A percentile compares a stretch with the other conserved stretches of the same genome.
phyloP scores from a whole-genome alignment of 1,140 invertebrate genomes.

The Berghia stephanieae region DNA sequence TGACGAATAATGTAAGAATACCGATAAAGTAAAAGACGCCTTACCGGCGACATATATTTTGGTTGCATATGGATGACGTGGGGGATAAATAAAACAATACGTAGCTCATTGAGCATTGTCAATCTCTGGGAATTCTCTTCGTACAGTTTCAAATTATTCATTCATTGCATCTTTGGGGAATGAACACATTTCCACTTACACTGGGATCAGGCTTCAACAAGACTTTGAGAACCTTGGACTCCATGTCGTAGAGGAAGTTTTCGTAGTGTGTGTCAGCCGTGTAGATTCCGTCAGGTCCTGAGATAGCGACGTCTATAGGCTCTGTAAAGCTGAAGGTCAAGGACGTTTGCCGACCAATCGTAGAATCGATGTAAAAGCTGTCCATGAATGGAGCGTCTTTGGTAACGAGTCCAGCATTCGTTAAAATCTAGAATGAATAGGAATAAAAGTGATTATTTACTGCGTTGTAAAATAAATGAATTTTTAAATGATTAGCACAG shows the following conservation, averaged over 20 bases:
- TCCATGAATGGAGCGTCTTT: constrained; percentile 11
- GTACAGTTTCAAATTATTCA: no score
- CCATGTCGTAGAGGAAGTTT: constrained; percentile 19
- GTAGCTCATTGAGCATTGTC: no score
- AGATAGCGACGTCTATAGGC: constrained; percentile 32
- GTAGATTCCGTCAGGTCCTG: constrained; percentile 12
- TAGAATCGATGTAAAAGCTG: constrained; percentile 38
- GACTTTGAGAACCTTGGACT: constrained; percentile 33
- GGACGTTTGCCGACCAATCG: constrained; percentile 38
- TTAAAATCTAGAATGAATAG: constrained; percentile 27
- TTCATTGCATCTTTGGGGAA: no score
- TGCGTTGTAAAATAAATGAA: no score
- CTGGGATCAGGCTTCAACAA: constrained; percentile 18
- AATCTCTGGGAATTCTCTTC: no score
- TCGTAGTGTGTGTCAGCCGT: constrained; percentile 23
- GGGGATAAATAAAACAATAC: no score
- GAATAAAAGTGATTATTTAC: background rate
- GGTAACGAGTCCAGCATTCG: constrained; percentile 16
- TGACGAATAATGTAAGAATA: no score
- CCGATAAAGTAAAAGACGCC: no score
- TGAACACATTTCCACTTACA: constrained; percentile 30
- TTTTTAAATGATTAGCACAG: no score
- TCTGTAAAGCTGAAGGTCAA: constrained; percentile 37
- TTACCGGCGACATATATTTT: no score
- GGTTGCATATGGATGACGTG: no score